A percentile compares a stretch with the other conserved stretches of the same genome.
Conservation (phyloP, 1,140 invertebrate species). For the Tetramorium simillimum region DNA sequence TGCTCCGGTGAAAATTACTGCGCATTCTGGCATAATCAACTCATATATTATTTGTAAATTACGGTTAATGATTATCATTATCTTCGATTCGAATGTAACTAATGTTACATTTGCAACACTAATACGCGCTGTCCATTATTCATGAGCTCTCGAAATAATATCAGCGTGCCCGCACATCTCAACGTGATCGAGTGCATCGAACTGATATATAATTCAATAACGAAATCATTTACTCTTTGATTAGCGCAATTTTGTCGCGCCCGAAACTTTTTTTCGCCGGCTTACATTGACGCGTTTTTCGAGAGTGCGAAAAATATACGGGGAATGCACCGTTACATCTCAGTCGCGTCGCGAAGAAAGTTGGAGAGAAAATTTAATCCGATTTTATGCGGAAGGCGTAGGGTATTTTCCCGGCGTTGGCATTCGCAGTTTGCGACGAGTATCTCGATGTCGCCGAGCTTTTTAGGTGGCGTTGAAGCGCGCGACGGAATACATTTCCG, state of each 20-base stretch:
- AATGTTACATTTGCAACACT: conserved; percentile 62
- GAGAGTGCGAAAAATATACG: not conserved
- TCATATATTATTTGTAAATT: conserved; percentile 62
- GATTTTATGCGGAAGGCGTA: not conserved
- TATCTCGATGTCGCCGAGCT: not conserved
- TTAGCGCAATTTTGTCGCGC: not conserved
- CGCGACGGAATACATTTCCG: conserved; percentile 25
- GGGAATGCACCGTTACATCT: not conserved
- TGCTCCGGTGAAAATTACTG: conserved; percentile 47
- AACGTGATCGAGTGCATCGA: conserved; percentile 22
- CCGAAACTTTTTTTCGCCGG: conserved; percentile 10
- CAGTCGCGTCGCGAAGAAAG: not conserved
- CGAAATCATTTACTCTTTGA: conserved; percentile 45
- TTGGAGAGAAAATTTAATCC: not conserved
- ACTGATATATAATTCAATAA: conserved; percentile 37
- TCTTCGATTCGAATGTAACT: conserved; percentile 57
- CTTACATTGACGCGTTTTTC: not conserved
- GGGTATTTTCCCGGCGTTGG: not conserved
- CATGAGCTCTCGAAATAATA: conserved; percentile 50
- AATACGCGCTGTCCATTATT: conserved; percentile 52
- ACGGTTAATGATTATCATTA: conserved; percentile 60
- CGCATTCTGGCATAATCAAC: conserved; percentile 47
- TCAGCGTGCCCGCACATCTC: conserved; percentile 29
- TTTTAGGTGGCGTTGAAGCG: not conserved
- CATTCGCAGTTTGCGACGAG: not conserved